Evolutionary conservation across 2,888 invertebrate genomes (phyloP), one percentile per base, ranked within the genome.

Genomic region (Leucozona laternaria): DNA sequence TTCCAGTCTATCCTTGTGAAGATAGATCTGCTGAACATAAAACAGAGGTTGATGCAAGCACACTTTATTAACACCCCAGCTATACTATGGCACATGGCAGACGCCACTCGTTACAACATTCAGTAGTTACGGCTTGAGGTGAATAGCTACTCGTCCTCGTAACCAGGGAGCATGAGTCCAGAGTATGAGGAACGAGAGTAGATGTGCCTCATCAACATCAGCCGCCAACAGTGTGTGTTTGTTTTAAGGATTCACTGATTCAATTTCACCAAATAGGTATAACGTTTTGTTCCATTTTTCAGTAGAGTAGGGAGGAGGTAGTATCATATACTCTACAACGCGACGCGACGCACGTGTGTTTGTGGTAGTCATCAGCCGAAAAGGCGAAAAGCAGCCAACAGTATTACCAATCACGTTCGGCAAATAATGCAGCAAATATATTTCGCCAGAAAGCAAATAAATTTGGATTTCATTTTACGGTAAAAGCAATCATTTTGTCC

Each of bases 341-440:
- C 58, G 13, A 64, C 17, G 2, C n/a, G 15, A 37, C 22, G 11
- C 15, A 53, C 71, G 81, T 86, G 85, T 17, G 20, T 31, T 62
- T 64, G 25, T 43, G 37, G 72, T 37, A 75, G 6, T 2, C 22
- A n/a, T 25, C 53, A 81, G 78, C 78, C 70, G 58, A 86, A 82
- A 79, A 79, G 64, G 66, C 78, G 75, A 86, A 75, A 82, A 86
- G 53, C 86, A 86, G 82, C 79, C 75, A 79, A 66, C 73, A 75
- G 75, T 86, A 79, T 75, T 82, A 75, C 82, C 86, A 86, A 86
- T 86, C 86, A 86, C 86, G 86, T 86, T 86, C 82, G 31, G 79
- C 79, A 86, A 86, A 86, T 86, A 86, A 86, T 86, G 86, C 82
- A 82, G 86, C 86, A 86, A 86, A 86, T 75, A 86, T 86, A 86